A percentile compares a stretch with the other conserved stretches of the same genome.
Conservation (phyloP, 2,888 invertebrate species). For the Acanthopleura granulata region DNA sequence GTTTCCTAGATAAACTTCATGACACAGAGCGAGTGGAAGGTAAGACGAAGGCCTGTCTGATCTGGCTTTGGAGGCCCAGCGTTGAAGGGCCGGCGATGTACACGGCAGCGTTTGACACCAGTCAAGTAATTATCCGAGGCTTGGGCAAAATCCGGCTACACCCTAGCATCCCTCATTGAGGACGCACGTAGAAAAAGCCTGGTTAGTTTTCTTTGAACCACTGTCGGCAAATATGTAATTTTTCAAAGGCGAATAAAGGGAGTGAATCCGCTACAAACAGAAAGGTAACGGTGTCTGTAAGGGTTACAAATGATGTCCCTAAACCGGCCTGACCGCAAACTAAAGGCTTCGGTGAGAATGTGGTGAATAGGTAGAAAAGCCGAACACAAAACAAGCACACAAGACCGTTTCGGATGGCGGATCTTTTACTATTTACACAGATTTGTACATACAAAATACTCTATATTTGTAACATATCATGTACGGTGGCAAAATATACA, state of each 20-base stretch:
- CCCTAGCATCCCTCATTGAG: background rate
- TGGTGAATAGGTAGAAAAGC: background rate
- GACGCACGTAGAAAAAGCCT: slow-evolving; percentile 14
- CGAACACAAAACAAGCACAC: slow-evolving; percentile 6
- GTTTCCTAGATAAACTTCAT: slow-evolving; percentile 1
- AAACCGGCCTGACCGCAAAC: too few relatives aligned
- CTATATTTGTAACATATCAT: slow-evolving; percentile 16
- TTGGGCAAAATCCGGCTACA: slow-evolving; percentile 10
- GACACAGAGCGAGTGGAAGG: too few relatives aligned
- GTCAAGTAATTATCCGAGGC: background rate
- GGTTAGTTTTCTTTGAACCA: slow-evolving; percentile 6
- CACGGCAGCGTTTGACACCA: slow-evolving; percentile 10
- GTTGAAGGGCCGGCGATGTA: background rate
- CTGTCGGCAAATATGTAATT: slow-evolving; percentile 19
- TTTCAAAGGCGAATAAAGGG: slow-evolving; percentile 11
- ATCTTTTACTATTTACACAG: slow-evolving; percentile 20
- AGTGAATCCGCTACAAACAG: background rate
- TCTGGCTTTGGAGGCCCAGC: too few relatives aligned
- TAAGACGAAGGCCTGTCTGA: too few relatives aligned
- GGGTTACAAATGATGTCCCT: background rate
- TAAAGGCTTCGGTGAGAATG: too few relatives aligned
- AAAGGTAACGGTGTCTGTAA: background rate
- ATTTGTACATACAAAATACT: slow-evolving; percentile 20
- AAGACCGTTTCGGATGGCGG: background rate
- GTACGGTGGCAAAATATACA: slow-evolving; percentile 13